Conservation (phyloP, 1,140 invertebrate genomes). For the Macrosteles quadrilineatus region DNA sequence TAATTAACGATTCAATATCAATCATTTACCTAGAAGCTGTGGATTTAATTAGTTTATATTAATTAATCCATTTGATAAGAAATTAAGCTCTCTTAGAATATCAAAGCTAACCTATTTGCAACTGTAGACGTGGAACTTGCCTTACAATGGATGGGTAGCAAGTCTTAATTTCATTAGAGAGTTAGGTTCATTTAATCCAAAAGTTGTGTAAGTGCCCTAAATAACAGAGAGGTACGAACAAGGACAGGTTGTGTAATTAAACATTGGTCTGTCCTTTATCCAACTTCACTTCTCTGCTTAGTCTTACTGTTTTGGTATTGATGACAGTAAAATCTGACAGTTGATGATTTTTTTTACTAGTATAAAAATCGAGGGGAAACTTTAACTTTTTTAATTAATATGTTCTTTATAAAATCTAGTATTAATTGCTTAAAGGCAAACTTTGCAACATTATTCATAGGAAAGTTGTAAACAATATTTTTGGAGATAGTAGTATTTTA, state of each 20-base stretch:
- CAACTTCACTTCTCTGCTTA: not conserved
- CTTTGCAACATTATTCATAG: no score
- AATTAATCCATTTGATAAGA: no score
- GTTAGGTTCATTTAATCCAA: slow-evolving; percentile 14
- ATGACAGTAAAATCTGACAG: not conserved
- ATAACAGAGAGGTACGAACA: not conserved
- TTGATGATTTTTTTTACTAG: not conserved
- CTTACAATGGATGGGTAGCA: not conserved
- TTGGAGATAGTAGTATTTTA: no score
- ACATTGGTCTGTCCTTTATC: not conserved
- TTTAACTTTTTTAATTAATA: not conserved
- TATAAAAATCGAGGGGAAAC: not conserved
- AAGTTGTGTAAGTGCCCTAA: slow-evolving; percentile 13
- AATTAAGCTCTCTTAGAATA: no score
- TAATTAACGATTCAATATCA: no score
- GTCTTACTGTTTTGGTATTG: not conserved
- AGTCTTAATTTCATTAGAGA: slow-evolving; percentile 1
- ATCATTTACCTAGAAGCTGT: no score
- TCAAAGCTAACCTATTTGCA: not conserved
- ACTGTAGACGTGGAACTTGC: not conserved
- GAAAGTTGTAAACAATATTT: no score
- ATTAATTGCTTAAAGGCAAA: no score
- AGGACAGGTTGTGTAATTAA: not conserved
- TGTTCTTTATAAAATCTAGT: not conserved
- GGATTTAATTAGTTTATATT: no score